Evolutionary conservation across 2,888 invertebrate genomes (phyloP), one percentile per base, ranked within the genome.

Genomic region (Drosophila hamatofila): DNA sequence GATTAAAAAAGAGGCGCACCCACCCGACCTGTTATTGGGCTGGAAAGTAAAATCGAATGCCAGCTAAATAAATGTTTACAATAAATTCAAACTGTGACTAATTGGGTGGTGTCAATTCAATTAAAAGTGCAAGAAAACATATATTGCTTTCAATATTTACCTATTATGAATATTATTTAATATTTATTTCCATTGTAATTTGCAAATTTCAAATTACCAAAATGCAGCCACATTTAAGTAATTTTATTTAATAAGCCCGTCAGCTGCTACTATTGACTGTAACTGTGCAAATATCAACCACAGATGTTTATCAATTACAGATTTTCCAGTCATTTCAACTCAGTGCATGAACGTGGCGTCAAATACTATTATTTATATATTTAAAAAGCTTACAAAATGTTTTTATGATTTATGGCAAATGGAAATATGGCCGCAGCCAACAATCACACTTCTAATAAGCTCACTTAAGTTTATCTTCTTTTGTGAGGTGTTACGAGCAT

Each of bases 1-100:
- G 62, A 78, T 69, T 75, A 75, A 77, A 44, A 65, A 30, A 42
- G 30, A 46, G 57, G 21, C 67, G 21, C 67, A 25, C 35, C 62
- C 39, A 18, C 35, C 7, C 27, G 33, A n/a, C 46, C 51, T 57
- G 56, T 37, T 44, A 62, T 27, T 23, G 35, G 16, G 52, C 25
- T 57, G 25, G 21, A 60, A 61, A 62, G 39, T 44, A 46, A 41
- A 76, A 61, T 63, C 52, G 41, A 57, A 51, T 16, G 48, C 44
- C 58, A 41, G 6, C 18, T 44, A 11, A 64, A 42, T 65, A 14
- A 42, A 42, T 35, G 30, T 18, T 25, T 54, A 11, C 18, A 3
- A n/a, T 23, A 18, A 55, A 66, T 55, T 48, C 6, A 27, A 39
- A 41, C 52, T 52, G 35, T 37, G 35, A 37, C 52, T 37, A 54